These are phyloP conservation scores for Drosophila ironensis DNA, from an alignment of 1,140 invertebrate species.

Conservation along the genomic window DNA sequence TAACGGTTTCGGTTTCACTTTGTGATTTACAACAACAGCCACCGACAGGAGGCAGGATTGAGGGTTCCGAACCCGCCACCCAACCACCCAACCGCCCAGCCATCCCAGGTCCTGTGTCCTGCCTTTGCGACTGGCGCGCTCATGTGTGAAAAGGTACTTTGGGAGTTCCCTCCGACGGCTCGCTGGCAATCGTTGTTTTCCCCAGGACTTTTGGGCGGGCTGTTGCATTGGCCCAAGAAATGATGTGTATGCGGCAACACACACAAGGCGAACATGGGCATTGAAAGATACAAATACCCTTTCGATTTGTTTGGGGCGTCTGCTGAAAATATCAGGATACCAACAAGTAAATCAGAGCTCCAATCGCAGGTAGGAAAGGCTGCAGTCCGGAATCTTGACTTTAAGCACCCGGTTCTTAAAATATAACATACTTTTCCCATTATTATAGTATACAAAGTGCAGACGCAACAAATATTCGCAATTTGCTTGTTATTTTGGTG, in stretches of 20 bases:
- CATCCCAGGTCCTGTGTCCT: conserved; percentile 17
- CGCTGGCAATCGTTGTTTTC: conserved; percentile 26
- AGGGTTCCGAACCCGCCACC: conserved; percentile 1
- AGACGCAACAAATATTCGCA: too few relatives aligned
- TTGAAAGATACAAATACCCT: conserved; percentile 5
- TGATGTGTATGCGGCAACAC: too few relatives aligned
- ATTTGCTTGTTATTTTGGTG: too few relatives aligned
- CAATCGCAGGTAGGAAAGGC: too few relatives aligned
- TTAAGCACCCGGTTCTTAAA: too few relatives aligned
- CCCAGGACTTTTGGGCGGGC: conserved; percentile 23
- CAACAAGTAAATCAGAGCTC: too few relatives aligned
- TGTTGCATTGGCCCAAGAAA: conserved; percentile 45
- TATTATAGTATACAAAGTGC: too few relatives aligned
- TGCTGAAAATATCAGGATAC: conserved; percentile 11
- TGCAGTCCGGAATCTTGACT: too few relatives aligned
- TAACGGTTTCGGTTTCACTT: conserved; percentile 78
- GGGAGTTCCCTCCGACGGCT: conserved; percentile 34
- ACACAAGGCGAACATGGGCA: background rate
- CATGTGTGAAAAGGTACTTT: conserved; percentile 81
- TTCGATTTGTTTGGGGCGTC: background rate
- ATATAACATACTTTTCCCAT: too few relatives aligned
- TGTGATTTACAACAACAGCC: conserved; percentile 73
- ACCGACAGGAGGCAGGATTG: conserved; percentile 8
- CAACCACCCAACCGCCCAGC: background rate
- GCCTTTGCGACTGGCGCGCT: conserved; percentile 41